These are phyloP conservation scores for Drosophila colorata DNA, from an alignment of 2,888 invertebrate species.

Conservation along the genomic window DNA sequence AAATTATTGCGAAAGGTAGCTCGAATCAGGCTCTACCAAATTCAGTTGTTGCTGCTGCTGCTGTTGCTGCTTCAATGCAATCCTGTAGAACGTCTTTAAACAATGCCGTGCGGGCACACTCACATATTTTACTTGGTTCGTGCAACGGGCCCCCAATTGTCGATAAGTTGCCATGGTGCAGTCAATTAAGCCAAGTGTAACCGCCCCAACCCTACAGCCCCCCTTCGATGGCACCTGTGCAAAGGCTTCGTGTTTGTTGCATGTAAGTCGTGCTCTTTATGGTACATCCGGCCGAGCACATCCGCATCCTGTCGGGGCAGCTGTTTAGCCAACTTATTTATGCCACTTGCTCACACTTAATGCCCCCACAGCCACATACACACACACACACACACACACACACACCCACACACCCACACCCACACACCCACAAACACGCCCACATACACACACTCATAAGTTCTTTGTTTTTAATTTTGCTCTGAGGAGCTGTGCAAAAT, in stretches of 20 bases:
- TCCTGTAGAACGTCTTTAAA: slow-evolving; percentile 31
- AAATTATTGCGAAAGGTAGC: slow-evolving; percentile 48
- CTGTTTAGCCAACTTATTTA: slow-evolving; percentile 77
- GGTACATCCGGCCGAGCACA: slow-evolving; percentile 59
- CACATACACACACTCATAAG: slow-evolving; percentile 15
- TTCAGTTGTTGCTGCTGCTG: slow-evolving; percentile 4
- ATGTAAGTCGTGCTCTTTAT: slow-evolving; percentile 70
- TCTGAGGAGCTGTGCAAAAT: slow-evolving; percentile 49
- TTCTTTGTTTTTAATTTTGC: slow-evolving; percentile 52
- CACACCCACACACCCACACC: slow-evolving; percentile 1
- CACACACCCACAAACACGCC: background rate
- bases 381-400: slow-evolving; percentile 2
- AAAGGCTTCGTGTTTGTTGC: slow-evolving; percentile 56
- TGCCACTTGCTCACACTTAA: slow-evolving; percentile 63
- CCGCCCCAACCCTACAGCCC: background rate
- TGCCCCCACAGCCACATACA: slow-evolving; percentile 3
- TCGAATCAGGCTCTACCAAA: slow-evolving; percentile 2
- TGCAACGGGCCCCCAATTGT: slow-evolving; percentile 22
- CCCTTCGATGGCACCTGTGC: slow-evolving; percentile 23
- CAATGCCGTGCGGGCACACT: slow-evolving; percentile 3
- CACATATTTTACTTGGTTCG: background rate
- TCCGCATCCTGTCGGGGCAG: slow-evolving; percentile 57
- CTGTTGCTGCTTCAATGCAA: too few species aligned
- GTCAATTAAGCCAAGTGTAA: slow-evolving; percentile 52
- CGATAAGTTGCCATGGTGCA: slow-evolving; percentile 52